These are phyloP conservation scores for Chrosomus eos DNA, from an alignment of 2,797 vertebrate species.

Conservation along the genomic window DNA sequence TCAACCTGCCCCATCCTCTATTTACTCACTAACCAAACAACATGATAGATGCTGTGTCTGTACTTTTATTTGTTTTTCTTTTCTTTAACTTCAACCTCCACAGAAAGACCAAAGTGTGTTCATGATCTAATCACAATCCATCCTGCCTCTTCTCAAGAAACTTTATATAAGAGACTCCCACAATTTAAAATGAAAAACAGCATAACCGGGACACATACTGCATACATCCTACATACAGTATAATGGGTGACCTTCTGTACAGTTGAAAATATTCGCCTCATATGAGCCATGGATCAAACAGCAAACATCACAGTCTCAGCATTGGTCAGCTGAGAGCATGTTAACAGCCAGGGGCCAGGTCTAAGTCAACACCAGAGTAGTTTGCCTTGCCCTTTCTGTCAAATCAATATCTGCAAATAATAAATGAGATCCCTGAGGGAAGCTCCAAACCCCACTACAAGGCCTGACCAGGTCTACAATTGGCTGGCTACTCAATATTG, in stretches of 20 bases:
- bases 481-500: conserved; percentile 92
- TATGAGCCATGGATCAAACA: conserved; percentile 24
- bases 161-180: not conserved
- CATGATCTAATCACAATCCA: not conserved
- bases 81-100: conserved; percentile 75
- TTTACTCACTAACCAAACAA: conserved; percentile 77
- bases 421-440: conserved; percentile 96
- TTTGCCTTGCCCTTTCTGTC: conserved; percentile 84
- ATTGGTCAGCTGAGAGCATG: conserved; percentile 69
- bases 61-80: conserved; percentile 78
- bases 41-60: conserved; percentile 79
- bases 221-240: not conserved
- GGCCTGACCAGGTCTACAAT: conserved; percentile 86
- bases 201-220: no score
- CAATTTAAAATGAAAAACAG: conserved; percentile 25
- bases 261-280: conserved; percentile 3
- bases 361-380: conserved; percentile 85
- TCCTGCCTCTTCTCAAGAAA: conserved; percentile 49
- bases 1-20: conserved; percentile 78
- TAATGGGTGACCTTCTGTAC: conserved; percentile 10
- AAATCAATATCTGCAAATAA: conserved; percentile 99
- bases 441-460: conserved; percentile 86
- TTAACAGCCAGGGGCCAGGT: conserved; percentile 85
- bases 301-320: conserved; percentile 23
- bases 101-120: conserved; percentile 63